These are phyloP conservation scores for Autographa gamma DNA, from an alignment of 2,888 invertebrate species.

Conservation along the genomic window DNA sequence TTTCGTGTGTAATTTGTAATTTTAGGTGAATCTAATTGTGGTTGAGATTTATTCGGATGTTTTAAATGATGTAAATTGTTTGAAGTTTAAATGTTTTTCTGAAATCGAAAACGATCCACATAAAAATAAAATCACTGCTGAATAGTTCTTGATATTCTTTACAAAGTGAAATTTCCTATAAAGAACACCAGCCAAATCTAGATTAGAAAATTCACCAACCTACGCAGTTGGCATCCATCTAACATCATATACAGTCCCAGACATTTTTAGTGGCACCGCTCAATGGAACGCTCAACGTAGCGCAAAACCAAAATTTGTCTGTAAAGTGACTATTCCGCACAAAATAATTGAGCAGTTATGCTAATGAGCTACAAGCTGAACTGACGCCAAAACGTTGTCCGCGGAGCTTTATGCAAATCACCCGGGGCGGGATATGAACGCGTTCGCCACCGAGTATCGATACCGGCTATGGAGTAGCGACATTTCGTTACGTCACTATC, in stretches of 20 bases:
- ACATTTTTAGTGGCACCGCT: constrained; percentile 63
- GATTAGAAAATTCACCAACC: constrained; percentile 33
- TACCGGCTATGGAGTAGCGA: constrained; percentile 30
- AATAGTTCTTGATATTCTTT: too few species aligned
- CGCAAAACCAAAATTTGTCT: constrained; percentile 81
- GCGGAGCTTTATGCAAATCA: constrained; percentile 84
- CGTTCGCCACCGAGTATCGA: constrained; percentile 54
- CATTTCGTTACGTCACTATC: constrained; percentile 37
- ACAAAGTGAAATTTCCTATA: too few species aligned
- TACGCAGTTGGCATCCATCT: constrained; percentile 52
- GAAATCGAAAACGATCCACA: too few species aligned
- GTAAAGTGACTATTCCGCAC: constrained; percentile 84
- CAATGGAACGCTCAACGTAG: constrained; percentile 70
- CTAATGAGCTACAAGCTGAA: constrained; percentile 84
- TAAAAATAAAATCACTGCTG: too few species aligned
- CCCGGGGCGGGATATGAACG: constrained; percentile 64
- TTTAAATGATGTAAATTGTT: too few species aligned
- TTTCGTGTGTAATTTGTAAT: too few species aligned
- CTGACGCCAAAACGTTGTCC: constrained; percentile 84
- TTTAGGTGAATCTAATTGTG: too few species aligned
- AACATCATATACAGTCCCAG: constrained; percentile 33
- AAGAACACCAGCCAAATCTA: constrained; percentile 1
- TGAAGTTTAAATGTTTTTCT: too few species aligned
- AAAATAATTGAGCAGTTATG: constrained; percentile 88
- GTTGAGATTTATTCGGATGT: too few species aligned